Base-by-base conservation (phyloP, 2,113 vertebrate genomes). In the Chrysochloris asiatica region DNA sequence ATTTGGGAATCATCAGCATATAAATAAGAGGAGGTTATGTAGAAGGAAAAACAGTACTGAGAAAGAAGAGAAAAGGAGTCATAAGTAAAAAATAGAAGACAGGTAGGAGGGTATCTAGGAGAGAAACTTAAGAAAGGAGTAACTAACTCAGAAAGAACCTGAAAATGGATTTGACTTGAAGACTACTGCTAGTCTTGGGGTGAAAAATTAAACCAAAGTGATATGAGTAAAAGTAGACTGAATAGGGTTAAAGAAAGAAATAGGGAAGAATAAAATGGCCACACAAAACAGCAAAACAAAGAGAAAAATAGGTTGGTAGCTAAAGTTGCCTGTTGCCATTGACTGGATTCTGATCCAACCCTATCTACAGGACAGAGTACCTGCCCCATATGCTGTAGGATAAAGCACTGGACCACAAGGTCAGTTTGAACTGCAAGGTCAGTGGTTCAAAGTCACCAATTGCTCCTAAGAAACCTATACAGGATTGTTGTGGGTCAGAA, bases 101-200 rank as follows among this genome's bases (percentile, higher is more conserved):
- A 89, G 75, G n/a, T 9, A 65, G 52, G 33, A 59, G 4, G 75
- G 4, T 72, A 47, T 73, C 22, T 54, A 38, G 19, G 21, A 79
- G 28, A 67, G 59, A 36, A 41, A 54, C 28, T 28, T 56, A 88
- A 82, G 75, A 93, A 95, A 88, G 72, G 30, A 90, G 59, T 65
- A 78, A 73, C 30, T 19, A 88, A 59, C 16, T 21, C 7, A 77
- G 80, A 24, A 85, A 85, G 22, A 52, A 52, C 24, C 12, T 67
- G 67, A 69, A 38, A 86, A 69, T 10, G 30, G 38, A 82, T 91
- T 54, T 56, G 28, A 47, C 30, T 54, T 79, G 75, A 41, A 79
- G 12, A 86, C 47, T 82, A 71, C 14, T 92, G 33, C 14, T 87
- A 52, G 56, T 41, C 59, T 52, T 88, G 43, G 30, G 61, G 10